A percentile compares a stretch with the other conserved stretches of the same genome.
Conservation (phyloP, 2,113 vertebrate genomes). For the Tenebrosternarchus preto region DNA sequence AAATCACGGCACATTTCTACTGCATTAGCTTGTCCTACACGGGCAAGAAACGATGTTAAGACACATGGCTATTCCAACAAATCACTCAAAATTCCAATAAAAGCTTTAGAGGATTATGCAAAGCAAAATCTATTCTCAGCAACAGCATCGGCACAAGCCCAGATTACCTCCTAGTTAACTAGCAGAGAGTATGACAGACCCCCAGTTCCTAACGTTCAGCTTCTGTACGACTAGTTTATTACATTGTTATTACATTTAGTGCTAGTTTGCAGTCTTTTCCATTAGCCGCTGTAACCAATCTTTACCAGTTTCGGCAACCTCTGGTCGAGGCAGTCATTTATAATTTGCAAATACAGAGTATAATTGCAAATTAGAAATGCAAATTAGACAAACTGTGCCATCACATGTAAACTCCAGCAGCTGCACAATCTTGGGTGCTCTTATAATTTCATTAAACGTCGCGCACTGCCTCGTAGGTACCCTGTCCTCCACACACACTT, state of each 20-base stretch:
- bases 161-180: constrained; percentile 9
- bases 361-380: not conserved
- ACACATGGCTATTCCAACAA: too few relatives aligned
- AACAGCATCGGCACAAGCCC: not conserved
- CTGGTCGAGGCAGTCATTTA: not conserved
- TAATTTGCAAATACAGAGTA: not conserved
- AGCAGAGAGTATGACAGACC: not conserved
- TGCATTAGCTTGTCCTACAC: too few relatives aligned
- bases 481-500: constrained; percentile 12
- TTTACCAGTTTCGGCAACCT: too few relatives aligned
- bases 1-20: too few relatives aligned
- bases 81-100: not conserved
- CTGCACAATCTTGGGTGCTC: not conserved
- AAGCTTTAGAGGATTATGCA: not conserved
- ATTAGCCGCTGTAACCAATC: too few relatives aligned
- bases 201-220: not conserved
- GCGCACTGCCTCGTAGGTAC: not conserved
- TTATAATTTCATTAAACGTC: not conserved
- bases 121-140: constrained; percentile 20
- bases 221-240: too few relatives aligned
- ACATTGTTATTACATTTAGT: not conserved
- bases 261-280: too few relatives aligned
- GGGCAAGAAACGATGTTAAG: too few relatives aligned
- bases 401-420: not conserved
- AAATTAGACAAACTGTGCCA: not conserved